phyloP scores from a whole-genome alignment of 2,797 vertebrate species.

The Phataginus tetradactyla region DNA sequence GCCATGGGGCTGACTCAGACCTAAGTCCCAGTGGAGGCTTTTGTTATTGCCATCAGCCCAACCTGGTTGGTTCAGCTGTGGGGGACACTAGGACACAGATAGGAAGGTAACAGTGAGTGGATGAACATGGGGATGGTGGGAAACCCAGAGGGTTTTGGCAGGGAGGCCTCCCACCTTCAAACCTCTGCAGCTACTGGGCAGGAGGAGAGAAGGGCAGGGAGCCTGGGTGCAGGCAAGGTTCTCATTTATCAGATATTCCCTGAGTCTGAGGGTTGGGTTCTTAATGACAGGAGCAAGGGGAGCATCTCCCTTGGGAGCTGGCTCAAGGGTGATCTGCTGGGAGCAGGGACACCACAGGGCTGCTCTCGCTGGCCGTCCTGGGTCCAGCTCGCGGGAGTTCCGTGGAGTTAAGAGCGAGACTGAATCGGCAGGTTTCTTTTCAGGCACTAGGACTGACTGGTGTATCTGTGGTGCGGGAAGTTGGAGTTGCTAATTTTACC shows the following conservation, averaged over 20 bases:
- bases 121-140: background rate
- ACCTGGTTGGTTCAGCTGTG: background rate
- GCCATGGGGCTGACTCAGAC: background rate
- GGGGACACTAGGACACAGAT: background rate
- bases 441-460: background rate
- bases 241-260: background rate
- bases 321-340: no score
- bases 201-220: background rate
- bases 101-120: background rate
- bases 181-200: background rate
- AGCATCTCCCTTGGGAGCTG: background rate
- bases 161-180: background rate
- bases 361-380: background rate
- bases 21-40: background rate
- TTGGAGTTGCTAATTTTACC: conserved; percentile 77
- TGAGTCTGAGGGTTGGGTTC: background rate
- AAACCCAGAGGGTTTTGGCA: background rate
- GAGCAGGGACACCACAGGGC: no score
- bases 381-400: background rate
- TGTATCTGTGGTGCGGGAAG: conserved; percentile 14
- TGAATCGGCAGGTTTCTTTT: background rate
- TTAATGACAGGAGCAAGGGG: background rate
- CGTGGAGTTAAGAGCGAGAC: background rate
- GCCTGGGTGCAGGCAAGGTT: background rate
- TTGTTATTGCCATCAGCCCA: background rate